phyloP scores from a whole-genome alignment of 53 echinoderm and acorn worm species.

The Henricia sp. region DNA sequence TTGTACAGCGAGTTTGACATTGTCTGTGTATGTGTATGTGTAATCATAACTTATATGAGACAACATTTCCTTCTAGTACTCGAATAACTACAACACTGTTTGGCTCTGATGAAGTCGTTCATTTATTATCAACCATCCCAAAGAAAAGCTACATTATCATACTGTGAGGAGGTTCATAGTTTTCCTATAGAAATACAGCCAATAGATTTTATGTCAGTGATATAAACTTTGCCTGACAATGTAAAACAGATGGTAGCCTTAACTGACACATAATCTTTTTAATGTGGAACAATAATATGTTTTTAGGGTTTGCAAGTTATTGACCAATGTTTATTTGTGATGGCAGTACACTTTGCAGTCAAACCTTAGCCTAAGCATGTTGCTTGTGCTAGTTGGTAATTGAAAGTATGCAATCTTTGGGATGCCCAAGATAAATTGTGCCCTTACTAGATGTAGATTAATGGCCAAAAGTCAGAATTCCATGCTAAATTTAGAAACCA shows the following conservation, averaged over 20 bases:
- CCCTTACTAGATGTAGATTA: background rate
- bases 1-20: no score
- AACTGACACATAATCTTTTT: background rate
- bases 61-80: no score
- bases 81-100: no score
- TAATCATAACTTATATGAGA: no score
- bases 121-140: no score
- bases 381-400: background rate
- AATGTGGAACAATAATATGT: background rate
- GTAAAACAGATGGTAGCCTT: background rate
- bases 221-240: no score
- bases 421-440: background rate
- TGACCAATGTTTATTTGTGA: slow-evolving; percentile 12
- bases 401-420: background rate
- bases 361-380: background rate
- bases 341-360: background rate
- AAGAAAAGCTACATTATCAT: no score
- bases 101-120: no score
- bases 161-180: no score
- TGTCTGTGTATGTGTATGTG: no score
- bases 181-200: no score
- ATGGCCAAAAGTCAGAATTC: slow-evolving; percentile 2
- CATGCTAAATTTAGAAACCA: background rate
- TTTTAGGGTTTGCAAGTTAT: background rate
- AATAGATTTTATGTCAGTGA: no score